Evolutionary conservation across 2,113 vertebrate species (phyloP), one percentile per base, ranked within the genome.

Genomic region (Neoarius graeffei): DNA sequence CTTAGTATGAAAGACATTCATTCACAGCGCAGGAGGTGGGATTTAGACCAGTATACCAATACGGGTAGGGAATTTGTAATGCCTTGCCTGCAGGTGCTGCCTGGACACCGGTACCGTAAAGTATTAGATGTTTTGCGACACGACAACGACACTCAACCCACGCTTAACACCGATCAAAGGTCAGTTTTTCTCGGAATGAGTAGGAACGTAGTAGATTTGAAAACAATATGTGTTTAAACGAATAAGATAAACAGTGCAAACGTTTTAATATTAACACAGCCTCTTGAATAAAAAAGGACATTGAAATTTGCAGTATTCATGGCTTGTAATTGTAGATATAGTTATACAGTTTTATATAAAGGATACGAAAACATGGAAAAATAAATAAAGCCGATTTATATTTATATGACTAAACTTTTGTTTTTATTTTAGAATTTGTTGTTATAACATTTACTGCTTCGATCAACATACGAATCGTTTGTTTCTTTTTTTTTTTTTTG

Each of bases 21-120:
- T 62, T 74, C 35, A 50, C 3, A 60, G 30, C 0, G 14, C 7
- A 62, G 5, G 6, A 19, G 84, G 84, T 27, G 71, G 84, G 84
- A 84, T 48, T 76, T 76, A 7, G 1, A n/a, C 2, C 0, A 85
- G 76, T 76, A 13, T 4, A n/a, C 2, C 0, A 85, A 85, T 76
- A 62, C 56, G 19, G 69, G 84, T 85, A 59, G 35, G 35, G 7
- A 42, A 19, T 76, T 4, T 1, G 48, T 42, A 52, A 35, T 20
- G 8, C 0, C 6, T 17, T 19, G 15, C 2, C 14, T 27, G 25
- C 62, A 27, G 13, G 25, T 52, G 64, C 25, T 60, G 57, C 80
- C 25, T 48, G 57, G 59, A 84, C 69, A 88, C 88, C 88, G 86
- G 89, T 88, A 90, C 64, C 86, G 86, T 89, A 89, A 89, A 89